These are phyloP conservation scores for Bursaphelenchus okinawaensis DNA, from an alignment of 2,888 invertebrate genomes.

Conservation along the genomic window DNA sequence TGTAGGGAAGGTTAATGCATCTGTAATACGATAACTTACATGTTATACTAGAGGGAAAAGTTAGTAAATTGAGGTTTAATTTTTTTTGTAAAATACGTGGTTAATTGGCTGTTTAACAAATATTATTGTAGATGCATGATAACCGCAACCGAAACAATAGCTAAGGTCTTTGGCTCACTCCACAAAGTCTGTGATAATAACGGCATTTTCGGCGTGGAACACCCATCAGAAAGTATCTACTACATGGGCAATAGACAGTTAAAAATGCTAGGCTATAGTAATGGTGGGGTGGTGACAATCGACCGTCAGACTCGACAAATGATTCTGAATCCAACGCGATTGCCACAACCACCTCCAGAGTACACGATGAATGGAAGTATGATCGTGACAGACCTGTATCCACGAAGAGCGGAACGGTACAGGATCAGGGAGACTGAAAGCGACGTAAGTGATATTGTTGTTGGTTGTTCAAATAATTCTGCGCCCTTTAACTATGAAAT, in stretches of 20 bases:
- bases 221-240: slow-evolving; percentile 35
- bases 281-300: slow-evolving; percentile 1
- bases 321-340: slow-evolving; percentile 13
- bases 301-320: slow-evolving; percentile 7
- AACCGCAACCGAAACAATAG: slow-evolving; percentile 41
- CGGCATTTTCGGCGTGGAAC: slow-evolving; percentile 25
- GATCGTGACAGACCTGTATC: not conserved
- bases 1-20: too few species aligned
- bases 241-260: slow-evolving; percentile 19
- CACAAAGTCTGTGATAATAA: slow-evolving; percentile 29
- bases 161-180: slow-evolving; percentile 18
- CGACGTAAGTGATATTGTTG: not conserved
- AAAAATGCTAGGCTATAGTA: slow-evolving; percentile 9
- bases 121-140: slow-evolving; percentile 39
- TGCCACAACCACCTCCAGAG: slow-evolving; percentile 7
- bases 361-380: slow-evolving; percentile 1
- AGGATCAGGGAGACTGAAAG: slow-evolving; percentile 9
- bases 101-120: slow-evolving; percentile 2
- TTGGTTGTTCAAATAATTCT: too few species aligned
- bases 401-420: not conserved
- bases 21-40: too few species aligned
- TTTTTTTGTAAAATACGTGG: slow-evolving; percentile 13
- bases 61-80: not conserved
- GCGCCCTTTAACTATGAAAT: too few species aligned
- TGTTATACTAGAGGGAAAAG: too few species aligned